Base-by-base conservation (phyloP, 2,797 vertebrate genomes). In the Leptatherina wallacei region DNA sequence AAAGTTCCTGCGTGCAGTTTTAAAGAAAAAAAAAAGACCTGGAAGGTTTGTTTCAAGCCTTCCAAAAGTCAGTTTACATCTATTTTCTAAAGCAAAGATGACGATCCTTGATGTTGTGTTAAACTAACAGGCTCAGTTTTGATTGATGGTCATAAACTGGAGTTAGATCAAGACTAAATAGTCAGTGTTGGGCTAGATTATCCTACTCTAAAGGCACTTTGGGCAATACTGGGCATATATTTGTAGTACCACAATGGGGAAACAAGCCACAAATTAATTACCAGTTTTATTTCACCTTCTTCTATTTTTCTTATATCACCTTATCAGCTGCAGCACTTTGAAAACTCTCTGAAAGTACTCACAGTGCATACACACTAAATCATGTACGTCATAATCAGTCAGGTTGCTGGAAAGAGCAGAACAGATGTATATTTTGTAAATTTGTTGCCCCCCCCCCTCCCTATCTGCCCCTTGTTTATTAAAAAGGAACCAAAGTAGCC, bases 401-500 rank as follows among this genome's bases (percentile, higher is more conserved):
- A 56, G 5, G 65, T 67, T 73, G 61, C 64, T 71, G 65, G 33
- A 33, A 69, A 62, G 67, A 65, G 33, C 58, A 24, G 38, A 77
- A 51, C 18, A 76, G 14, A 49, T 87, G 80, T 89, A 87, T 77
- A 88, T 88, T 88, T 90, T 87, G 83, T 88, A 89, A 80, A 86
- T 71, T 66, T 18, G 56, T 56, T n/a, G 1, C 35, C 10, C 20
- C 9, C 18, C n/a, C 18, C 18, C 30, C 55, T 35, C 20, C 22
- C 11, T 30, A 71, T 67, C 24, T 32, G 77, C 52, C 54, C 72
- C 73, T 56, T 6, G 13, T 58, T 66, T 56, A 61, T 78, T 73
- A 18, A 62, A 70, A 79, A 79, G 68, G 75, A 89, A 90, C 89
- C 85, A 91, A 92, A 89, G 89, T 84, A 90, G 85, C 83, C 76